Conservation (phyloP, 2,113 vertebrate genomes). For the Melanocharis versteri region DNA sequence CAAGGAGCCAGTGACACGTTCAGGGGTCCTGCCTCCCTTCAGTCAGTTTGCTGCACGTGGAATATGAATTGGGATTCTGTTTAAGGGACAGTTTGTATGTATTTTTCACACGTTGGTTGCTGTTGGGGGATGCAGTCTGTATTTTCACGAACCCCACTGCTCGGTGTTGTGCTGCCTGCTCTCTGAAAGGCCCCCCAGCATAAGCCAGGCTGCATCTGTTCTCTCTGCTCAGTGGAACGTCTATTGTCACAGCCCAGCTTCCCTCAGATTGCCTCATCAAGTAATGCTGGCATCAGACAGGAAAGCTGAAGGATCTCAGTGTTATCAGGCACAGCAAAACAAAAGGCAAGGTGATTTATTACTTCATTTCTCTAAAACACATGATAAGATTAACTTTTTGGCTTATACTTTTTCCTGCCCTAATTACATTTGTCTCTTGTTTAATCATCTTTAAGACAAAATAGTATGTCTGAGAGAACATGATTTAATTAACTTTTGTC, state of each 20-base stretch:
- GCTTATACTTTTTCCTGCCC: background rate
- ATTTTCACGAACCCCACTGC: background rate
- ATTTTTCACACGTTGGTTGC: background rate
- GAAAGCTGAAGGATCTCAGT: background rate
- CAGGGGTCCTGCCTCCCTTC: background rate
- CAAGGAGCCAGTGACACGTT: background rate
- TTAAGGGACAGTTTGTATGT: no score
- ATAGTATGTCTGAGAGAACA: background rate
- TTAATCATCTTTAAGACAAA: background rate
- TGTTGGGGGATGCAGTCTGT: background rate
- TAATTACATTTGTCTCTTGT: slow-evolving; percentile 12
- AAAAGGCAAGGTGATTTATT: background rate
- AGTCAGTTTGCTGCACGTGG: background rate
- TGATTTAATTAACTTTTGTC: slow-evolving; percentile 74
- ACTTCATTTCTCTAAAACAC: background rate
- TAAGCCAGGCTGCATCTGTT: background rate
- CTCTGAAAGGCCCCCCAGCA: background rate
- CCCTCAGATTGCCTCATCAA: background rate
- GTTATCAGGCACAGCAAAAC: background rate
- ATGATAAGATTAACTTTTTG: background rate
- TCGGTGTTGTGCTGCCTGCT: background rate
- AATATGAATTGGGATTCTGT: background rate
- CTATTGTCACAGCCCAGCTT: background rate
- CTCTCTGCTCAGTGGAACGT: background rate
- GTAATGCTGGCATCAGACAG: background rate